Evolutionary conservation across 2,888 invertebrate genomes (phyloP), one percentile per base, ranked within the genome.

Genomic region (Drepanosiphum platanoidis): DNA sequence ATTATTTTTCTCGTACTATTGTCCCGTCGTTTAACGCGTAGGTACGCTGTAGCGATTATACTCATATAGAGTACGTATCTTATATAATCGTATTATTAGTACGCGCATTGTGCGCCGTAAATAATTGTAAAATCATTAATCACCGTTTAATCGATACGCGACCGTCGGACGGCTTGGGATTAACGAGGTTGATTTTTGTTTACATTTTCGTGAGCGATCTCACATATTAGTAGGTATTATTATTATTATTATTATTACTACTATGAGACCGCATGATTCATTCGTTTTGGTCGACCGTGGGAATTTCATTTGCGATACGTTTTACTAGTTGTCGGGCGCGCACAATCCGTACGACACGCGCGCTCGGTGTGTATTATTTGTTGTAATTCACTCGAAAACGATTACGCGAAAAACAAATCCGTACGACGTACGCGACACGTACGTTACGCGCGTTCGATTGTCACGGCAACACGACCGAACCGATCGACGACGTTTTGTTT

Each of bases 271-370:
- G n/a, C n/a, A 30, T 58, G 27, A 58, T 75, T 58, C 52, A 75
- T 58, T 64, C 52, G 52, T 52, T 52, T n/a, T 39, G 39, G 61
- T 64, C 42, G 30, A 66, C 78, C 78, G 78, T 78, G 78, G 64
- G 78, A 78, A 78, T 42, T 30, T 78, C n/a, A 66, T 22, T 13
- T 11, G 42, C 78, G 42, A 42, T 74, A 30, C n/a, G n/a, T 39
- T 66, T 42, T 66, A 39, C 77, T 36, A n/a, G 27, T 30, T 78
- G 18, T 39, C n/a, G n/a, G n/a, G 61, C 39, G 22, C 32, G 27
- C n/a, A n/a, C n/a, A 66, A 36, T 42, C 32, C 34, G 34, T 34
- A 77, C 27, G n/a, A n/a, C n/a, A n/a, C n/a, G 30, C 39, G 39
- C 66, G 39, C 42, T 30, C n/a, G 11, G 27, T 61, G 27, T n/a